These are phyloP conservation scores for Phataginus tricuspis DNA, from an alignment of 2,797 vertebrate genomes.

Conservation along the genomic window DNA sequence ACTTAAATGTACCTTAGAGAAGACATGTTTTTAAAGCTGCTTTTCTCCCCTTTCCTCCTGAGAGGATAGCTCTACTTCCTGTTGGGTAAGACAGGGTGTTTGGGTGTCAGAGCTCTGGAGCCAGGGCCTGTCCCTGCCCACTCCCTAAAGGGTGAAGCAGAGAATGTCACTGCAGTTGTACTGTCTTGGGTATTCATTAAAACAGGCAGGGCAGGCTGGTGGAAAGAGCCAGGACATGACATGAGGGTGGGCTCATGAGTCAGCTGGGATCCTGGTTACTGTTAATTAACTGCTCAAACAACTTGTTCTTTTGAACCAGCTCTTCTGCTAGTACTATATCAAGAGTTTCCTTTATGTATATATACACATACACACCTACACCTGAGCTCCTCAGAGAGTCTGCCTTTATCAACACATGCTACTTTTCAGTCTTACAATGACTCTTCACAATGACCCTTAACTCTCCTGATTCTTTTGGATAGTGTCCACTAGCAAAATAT, in stretches of 20 bases:
- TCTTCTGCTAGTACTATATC: not conserved
- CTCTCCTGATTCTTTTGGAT: conserved; percentile 21
- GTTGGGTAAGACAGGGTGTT: not conserved
- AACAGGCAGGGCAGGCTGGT: not conserved
- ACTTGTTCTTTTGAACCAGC: not conserved
- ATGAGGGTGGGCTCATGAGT: not conserved
- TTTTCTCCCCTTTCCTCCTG: not conserved
- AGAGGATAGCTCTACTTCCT: not conserved
- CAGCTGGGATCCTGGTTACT: not conserved
- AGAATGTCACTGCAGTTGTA: not conserved
- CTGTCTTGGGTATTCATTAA: conserved; percentile 36
- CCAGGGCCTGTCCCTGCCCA: not conserved
- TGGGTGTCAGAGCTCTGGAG: not conserved
- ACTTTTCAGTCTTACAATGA: not conserved
- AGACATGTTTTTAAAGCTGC: not conserved
- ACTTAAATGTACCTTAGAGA: conserved; percentile 45
- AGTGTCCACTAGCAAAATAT: not conserved
- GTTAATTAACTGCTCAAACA: conserved; percentile 53
- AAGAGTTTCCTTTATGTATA: not conserved
- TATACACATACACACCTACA: not conserved
- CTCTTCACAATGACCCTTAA: not conserved
- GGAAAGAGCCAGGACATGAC: not conserved
- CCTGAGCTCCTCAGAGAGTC: not conserved
- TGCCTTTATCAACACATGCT: not conserved
- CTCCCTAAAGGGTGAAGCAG: not conserved